Evolutionary conservation across 2,113 vertebrate species (phyloP), one percentile per base, ranked within the genome.

Genomic region (Scophthalmus maximus): DNA sequence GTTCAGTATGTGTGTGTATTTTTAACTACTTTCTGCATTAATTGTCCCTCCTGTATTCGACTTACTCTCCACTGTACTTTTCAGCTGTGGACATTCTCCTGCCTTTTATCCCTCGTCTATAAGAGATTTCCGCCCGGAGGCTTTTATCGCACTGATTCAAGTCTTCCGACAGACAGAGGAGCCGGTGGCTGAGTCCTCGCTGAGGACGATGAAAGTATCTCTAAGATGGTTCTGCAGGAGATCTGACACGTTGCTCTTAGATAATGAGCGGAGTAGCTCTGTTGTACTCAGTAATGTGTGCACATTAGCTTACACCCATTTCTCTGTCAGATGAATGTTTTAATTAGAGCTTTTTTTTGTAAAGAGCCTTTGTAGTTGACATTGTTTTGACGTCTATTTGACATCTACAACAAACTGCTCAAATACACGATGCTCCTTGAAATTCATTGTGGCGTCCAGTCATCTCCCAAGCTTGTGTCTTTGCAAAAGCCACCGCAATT

Each of bases 21-120:
- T 81, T 79, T 82, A 82, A 72, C 56, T 72, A 52, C 32, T 8
- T 60, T 84, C 58, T 81, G 82, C 76, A 70, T 85, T 88, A 85
- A 84, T 84, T 89, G 79, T 65, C 76, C 62, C 60, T 74, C 36
- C 59, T 78, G 68, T 60, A 72, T 76, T 72, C 66, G 65, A 47
- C 52, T 68, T 7, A 20, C 38, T 75, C 65, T 58, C 60, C 29
- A 22, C 78, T 63, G 44, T 64, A 58, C 59, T 63, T 73, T 14
- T 67, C 8, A 0, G 61, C 38, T 57, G 68, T 69, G 58, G 27
- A 84, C 42, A 49, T 68, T 75, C 32, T 73, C 26, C 34, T 76
- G 64, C 80, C 32, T 78, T 53, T 73, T 77, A 81, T 77, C 81
- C 65, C 83, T 69, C 53, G 55, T 65, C 67, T 83, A 23, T 27